A percentile compares a stretch with the other conserved stretches of the same genome.
phyloP scores from a whole-genome alignment of 2,113 vertebrate species.

The Motacilla alba region DNA sequence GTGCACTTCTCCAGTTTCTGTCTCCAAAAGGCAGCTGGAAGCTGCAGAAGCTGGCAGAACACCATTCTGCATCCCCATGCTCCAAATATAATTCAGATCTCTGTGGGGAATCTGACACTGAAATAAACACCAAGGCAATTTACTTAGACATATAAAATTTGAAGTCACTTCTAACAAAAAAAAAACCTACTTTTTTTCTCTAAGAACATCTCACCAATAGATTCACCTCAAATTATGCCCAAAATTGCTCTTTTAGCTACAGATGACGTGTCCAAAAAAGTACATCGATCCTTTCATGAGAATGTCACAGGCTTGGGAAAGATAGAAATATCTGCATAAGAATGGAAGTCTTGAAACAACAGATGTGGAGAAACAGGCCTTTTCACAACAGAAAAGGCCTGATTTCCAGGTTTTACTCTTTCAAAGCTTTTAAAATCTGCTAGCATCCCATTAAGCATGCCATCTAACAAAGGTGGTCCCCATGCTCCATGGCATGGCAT shows the following conservation, averaged over 20 bases:
- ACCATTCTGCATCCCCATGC: rapidly evolving
- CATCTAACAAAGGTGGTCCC: background rate
- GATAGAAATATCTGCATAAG: background rate
- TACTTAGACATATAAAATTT: background rate
- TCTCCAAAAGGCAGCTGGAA: background rate
- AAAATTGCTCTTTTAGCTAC: background rate
- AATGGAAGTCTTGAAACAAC: conserved; percentile 22
- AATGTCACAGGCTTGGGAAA: background rate
- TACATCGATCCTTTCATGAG: rapidly evolving
- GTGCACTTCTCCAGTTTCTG: rapidly evolving
- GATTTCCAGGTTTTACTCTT: background rate
- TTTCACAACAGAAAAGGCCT: background rate
- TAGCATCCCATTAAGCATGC: background rate
- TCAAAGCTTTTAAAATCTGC: background rate
- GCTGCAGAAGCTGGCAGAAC: background rate
- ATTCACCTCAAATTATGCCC: background rate
- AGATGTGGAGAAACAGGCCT: background rate
- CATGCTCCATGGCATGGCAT: background rate
- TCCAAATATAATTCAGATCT: background rate
- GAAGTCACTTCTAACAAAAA: background rate
- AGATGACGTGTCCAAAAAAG: background rate
- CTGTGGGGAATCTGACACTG: background rate
- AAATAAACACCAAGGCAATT: background rate
- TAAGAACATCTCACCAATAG: background rate
- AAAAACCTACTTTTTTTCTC: rapidly evolving